Evolutionary conservation across 2,888 invertebrate species (phyloP), one percentile per base, ranked within the genome.

Genomic region (Anodontia alba): DNA sequence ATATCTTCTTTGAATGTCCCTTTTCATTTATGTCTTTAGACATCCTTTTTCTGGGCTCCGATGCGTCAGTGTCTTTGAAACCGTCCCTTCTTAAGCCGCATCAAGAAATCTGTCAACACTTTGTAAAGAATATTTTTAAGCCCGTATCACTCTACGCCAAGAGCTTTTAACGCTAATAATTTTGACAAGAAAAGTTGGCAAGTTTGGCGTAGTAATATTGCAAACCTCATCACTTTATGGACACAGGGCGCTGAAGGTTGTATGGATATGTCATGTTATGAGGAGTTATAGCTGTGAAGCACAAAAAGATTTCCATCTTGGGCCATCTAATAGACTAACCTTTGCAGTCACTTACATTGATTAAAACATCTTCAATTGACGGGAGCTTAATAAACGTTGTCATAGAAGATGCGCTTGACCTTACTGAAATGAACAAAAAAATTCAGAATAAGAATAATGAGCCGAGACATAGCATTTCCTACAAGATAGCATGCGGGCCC

Each of bases 121-220:
- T 62, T 62, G 62, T 62, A 62, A 62, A 62, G 62, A 62, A 62
- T 3, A 26, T 33, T 62, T 62, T 62, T 62, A 62, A 62, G 62
- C 62, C 62, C 62, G 62, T 33, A 62, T 62, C 31, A 29, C 33
- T 62, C 31, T 1, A 8, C 26, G 69, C 69, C 69, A 69, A 69
- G 46, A 33, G 83, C 80, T 80, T 80, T 83, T 80, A 83, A 82
- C 74, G 79, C 79, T 82, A 82, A 85, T 85, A 85, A 84, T 80
- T 73, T 74, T 83, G 85, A 85, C 85, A 85, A 73, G 51, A 71
- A 66, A 49, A 71, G 62, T 74, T 81, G 82, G 80, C 82, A 83
- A 51, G 51, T 17, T 38, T 76, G 82, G 76, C 82, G 72, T 36
- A 42, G 46, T 73, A 73, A 76, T 81, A 84, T 84, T 80, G 84